Percentiles rank a stretch among this genome's conserved stretches.
Conservation (phyloP, 2,888 invertebrate genomes). For the Meiosimyza platycephala region DNA sequence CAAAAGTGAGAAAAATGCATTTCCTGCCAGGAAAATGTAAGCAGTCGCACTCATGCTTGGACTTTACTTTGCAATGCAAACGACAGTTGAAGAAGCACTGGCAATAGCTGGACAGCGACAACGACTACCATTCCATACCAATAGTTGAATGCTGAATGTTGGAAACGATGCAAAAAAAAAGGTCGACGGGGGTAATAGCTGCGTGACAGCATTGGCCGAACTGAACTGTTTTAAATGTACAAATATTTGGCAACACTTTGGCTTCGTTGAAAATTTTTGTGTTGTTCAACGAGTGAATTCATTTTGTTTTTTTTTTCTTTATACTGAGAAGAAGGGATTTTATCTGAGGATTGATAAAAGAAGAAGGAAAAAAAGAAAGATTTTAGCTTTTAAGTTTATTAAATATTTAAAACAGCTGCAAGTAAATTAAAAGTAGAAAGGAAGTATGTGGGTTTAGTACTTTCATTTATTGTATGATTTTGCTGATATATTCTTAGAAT, state of each 20-base stretch:
- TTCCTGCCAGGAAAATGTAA: slow-evolving; percentile 61
- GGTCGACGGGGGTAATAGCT: too few relatives aligned
- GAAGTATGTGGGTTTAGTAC: neutral
- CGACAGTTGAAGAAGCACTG: slow-evolving; percentile 43
- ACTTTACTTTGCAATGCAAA: slow-evolving; percentile 52
- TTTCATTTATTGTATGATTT: neutral
- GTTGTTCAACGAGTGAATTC: neutral
- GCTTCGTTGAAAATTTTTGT: slow-evolving; percentile 12
- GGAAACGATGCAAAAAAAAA: too few relatives aligned
- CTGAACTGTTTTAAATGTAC: slow-evolving; percentile 23
- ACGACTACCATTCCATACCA: neutral
- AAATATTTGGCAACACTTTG: slow-evolving; percentile 36
- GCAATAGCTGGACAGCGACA: slow-evolving; percentile 4
- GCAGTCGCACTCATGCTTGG: slow-evolving; percentile 49
- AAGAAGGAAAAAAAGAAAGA: neutral
- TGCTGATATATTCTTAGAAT: too few relatives aligned
- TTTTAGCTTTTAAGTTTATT: slow-evolving; percentile 30
- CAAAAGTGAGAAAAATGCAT: slow-evolving; percentile 58
- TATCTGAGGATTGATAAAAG: slow-evolving; percentile 6
- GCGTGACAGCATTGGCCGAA: too few relatives aligned
- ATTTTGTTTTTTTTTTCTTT: neutral
- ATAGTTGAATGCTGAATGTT: too few relatives aligned
- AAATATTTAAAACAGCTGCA: slow-evolving; percentile 11
- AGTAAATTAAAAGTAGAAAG: slow-evolving; percentile 11
- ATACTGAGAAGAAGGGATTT: neutral